Evolutionary conservation across 1,140 invertebrate genomes (phyloP).

Genomic region (Scaptomyza graminum): DNA sequence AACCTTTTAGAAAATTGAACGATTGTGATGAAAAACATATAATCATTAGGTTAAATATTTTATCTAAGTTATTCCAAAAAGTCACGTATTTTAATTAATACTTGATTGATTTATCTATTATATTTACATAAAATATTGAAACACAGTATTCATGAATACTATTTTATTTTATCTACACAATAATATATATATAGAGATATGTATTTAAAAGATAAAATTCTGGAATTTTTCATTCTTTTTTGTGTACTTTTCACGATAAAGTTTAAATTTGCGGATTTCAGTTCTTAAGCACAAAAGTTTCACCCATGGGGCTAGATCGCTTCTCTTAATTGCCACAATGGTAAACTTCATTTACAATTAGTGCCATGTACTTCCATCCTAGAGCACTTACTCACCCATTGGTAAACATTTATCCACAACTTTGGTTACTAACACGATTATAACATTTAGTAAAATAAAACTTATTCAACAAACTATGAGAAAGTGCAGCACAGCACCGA

Average conservation of each 20-base stretch:
- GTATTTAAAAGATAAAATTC: too few species aligned
- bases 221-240: not conserved
- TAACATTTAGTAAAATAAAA: conserved; percentile 71
- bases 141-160: too few species aligned
- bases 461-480: conserved; percentile 39
- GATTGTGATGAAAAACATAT: too few species aligned
- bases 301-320: not conserved
- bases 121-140: too few species aligned
- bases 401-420: conserved; percentile 73
- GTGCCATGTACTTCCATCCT: conserved; percentile 55
- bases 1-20: not conserved
- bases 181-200: too few species aligned
- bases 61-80: too few species aligned
- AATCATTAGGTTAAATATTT: too few species aligned
- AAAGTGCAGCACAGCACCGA: conserved; percentile 28
- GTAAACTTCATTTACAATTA: conserved; percentile 64
- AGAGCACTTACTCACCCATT: conserved; percentile 57
- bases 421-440: conserved; percentile 76
- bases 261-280: conserved; percentile 3
- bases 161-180: too few species aligned
- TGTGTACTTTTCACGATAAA: not conserved
- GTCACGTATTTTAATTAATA: too few species aligned
- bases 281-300: conserved; percentile 5
- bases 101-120: too few species aligned
- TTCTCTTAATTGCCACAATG: conserved; percentile 48